Evolutionary conservation across 2,888 invertebrate genomes (phyloP), one percentile per base, ranked within the genome.

Genomic region (Andrena camellia): DNA sequence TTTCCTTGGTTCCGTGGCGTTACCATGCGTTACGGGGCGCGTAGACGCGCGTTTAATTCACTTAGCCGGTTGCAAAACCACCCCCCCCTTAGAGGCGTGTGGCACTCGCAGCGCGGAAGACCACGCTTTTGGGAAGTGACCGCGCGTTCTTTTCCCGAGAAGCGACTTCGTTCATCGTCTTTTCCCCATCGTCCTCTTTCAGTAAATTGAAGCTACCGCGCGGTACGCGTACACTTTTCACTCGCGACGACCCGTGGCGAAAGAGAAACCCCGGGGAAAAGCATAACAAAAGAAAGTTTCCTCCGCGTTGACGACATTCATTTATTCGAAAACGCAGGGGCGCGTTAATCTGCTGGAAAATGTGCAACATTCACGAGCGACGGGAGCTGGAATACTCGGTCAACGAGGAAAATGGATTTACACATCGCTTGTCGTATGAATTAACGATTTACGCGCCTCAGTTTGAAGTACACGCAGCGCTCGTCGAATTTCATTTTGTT

Each of bases 51-150:
- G 50, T 7, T 20, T 62, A 57, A 59, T 29, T 78, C 69, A 33
- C n/a, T 42, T 29, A 31, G 42, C 20, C 35, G 20, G 29, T 62
- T 54, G 42, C 26, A 70, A 83, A 83, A 52, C 77, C 63, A 60
- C 69, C 35, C 69, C 35, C 69, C 42, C 71, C 76, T 76, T 66
- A 77, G 71, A 81, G 33, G 17, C 8, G 17, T 7, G 59, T 3
- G 59, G 63, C 33, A 35, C 48, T 35, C 23, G 31, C 42, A 31
- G 48, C 48, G 35, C 60, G 70, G 23, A 60, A 26, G 23, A 31
- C 73, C 29, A 57, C 54, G 52, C 23, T 35, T 5, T 23, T 50
- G 20, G 54, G 54, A 59, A 76, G 63, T 50, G 13, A 33, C n/a
- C 35, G 71, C 4, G 3, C 5, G 20, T 54, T 72, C 48, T 35